phyloP scores from a whole-genome alignment of 53 echinoderm and acorn worm genomes.

The Holothuria leucospilota region DNA sequence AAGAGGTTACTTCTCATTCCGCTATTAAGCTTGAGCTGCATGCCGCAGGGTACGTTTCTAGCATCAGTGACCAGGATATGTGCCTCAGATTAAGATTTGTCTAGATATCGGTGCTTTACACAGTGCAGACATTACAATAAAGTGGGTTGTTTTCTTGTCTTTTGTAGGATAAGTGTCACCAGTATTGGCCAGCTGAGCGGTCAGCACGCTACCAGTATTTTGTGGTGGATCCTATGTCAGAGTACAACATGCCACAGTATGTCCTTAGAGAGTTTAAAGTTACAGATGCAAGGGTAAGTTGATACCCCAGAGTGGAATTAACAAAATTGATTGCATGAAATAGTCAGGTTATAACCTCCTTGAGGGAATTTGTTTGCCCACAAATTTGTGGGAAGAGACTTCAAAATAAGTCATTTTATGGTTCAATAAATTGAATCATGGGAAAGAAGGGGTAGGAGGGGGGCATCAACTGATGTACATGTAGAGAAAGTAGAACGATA shows the following conservation, averaged over 20 bases:
- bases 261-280: conserved; percentile 97
- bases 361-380: not conserved
- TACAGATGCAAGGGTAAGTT: conserved; percentile 93
- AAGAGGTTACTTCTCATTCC: too few species aligned
- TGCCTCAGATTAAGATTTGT: not conserved
- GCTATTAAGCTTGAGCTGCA: too few species aligned
- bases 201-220: conserved; percentile 99
- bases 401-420: too few species aligned
- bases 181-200: conserved; percentile 95
- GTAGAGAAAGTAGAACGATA: too few species aligned
- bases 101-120: too few species aligned
- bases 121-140: not conserved
- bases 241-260: conserved; percentile 99
- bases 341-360: not conserved
- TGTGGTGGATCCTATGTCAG: conserved; percentile 98
- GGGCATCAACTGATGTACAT: too few species aligned
- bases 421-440: too few species aligned
- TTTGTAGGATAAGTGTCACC: conserved; percentile 90
- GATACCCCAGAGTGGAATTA: not conserved
- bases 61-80: not conserved
- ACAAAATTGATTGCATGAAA: not conserved
- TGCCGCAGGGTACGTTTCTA: not conserved
- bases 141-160: not conserved
- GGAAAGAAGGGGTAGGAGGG: too few species aligned
- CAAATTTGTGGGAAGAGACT: not conserved